A percentile compares a stretch with the other conserved stretches of the same genome.
phyloP scores from a whole-genome alignment of 2,797 vertebrate species.

The Pteronotus mesoamericanus region DNA sequence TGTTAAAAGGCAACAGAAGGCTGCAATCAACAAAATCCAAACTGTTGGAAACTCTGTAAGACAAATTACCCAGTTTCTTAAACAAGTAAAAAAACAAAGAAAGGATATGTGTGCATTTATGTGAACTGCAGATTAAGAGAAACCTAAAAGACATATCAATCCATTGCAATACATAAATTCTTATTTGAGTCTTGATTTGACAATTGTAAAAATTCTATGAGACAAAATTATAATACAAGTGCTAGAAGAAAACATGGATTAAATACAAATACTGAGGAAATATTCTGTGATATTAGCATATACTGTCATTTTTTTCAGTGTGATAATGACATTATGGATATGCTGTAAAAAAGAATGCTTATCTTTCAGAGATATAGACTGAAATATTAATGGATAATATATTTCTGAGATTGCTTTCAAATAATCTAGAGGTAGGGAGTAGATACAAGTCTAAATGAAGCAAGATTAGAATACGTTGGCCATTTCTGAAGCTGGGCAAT shows the following conservation, averaged over 20 bases:
- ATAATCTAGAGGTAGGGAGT: neutral
- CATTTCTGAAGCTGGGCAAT: neutral
- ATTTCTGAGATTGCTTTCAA: neutral
- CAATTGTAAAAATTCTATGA: neutral
- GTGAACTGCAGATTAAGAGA: neutral
- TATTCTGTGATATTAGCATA: neutral
- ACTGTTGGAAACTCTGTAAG: neutral
- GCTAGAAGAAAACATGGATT: neutral
- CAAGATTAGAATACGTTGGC: neutral
- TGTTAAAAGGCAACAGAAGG: neutral
- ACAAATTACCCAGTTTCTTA: neutral
- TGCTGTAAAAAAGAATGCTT: neutral
- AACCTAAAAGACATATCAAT: neutral
- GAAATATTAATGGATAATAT: conserved; percentile 4
- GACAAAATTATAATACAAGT: neutral
- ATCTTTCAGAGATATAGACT: neutral
- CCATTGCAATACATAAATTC: neutral
- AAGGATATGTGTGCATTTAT: neutral
- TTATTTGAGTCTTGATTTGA: neutral
- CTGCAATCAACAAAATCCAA: neutral
- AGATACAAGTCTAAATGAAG: neutral
- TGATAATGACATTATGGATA: neutral
- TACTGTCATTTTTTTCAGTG: neutral
- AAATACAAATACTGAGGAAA: neutral
- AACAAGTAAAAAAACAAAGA: neutral